Base-by-base conservation (phyloP, 2,888 invertebrate species). In the Drosophila leonis region DNA sequence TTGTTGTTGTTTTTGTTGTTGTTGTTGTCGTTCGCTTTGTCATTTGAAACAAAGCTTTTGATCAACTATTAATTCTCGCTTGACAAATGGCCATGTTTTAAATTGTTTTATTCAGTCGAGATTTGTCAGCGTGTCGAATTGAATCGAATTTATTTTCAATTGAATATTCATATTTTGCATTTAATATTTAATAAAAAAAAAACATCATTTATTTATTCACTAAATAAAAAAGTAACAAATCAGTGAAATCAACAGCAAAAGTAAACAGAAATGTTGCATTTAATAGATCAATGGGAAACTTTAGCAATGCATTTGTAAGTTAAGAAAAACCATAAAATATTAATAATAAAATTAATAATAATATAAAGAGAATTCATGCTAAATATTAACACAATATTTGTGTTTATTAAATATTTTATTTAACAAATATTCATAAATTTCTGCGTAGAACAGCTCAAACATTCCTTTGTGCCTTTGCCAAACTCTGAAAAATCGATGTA, bases 211-310 rank as follows among this genome's bases (percentile, higher is more conserved):
- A 27, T 4, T 20, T 46, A 24, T 24, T 24, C 20, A n/a, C 48
- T 0, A 48, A 48, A 31, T 31, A 15, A 7, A 20, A 20, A 37
- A 12, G 10, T 13, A n/a, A 15, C 10, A 27, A 35, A 27, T 31
- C 6, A 24, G 31, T 51, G 48, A n/a, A 31, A 4, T 18, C 9
- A 44, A 18, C 15, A 31, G 4, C 0, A 24, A 39, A 29, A 15
- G n/a, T 4, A 33, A 12, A n/a, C 20, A 12, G 3, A 9, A 57
- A 56, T 83, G 88, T 66, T 72, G 75, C 83, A 78, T n/a, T 37
- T 83, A 29, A 51, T 83, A 41, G 83, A 83, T 72, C 88, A 88
- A 65, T 83, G 83, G 83, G 88, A 83, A 42, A 78, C 86, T 18
- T 61, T 83, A 39, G 83, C 83, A 46, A 71, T 83, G 18, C 88